Percentiles rank a stretch among this genome's conserved stretches.
phyloP scores from a whole-genome alignment of 2,113 vertebrate genomes.

The Lophura nycthemera region DNA sequence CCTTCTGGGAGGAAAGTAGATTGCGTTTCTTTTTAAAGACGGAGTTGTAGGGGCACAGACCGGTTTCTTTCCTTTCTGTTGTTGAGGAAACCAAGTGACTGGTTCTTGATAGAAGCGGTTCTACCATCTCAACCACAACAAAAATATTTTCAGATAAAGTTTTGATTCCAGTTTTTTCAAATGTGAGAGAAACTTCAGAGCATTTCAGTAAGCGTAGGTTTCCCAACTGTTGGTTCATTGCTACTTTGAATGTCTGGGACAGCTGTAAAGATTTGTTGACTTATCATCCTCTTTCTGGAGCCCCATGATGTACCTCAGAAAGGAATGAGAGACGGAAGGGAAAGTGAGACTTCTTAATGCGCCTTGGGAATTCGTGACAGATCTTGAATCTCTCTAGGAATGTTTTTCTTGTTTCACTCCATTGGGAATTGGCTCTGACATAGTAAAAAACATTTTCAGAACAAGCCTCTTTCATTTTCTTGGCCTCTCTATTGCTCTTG shows the following conservation, averaged over 20 bases:
- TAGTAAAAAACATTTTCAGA: slow-evolving; percentile 59
- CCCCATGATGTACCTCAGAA: background rate
- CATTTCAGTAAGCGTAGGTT: background rate
- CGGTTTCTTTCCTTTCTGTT: background rate
- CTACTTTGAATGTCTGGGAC: background rate
- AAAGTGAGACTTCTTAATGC: slow-evolving; percentile 15
- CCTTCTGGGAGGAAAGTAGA: background rate
- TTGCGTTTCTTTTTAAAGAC: background rate
- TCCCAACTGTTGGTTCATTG: background rate
- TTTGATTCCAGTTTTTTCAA: background rate
- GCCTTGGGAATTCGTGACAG: background rate
- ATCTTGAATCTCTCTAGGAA: slow-evolving; percentile 30
- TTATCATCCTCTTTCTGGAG: background rate
- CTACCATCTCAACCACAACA: background rate
- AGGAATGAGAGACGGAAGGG: slow-evolving; percentile 10
- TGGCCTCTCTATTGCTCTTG: slow-evolving; percentile 55
- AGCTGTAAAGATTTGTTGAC: background rate
- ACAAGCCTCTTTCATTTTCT: slow-evolving; percentile 47
- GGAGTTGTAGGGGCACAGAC: background rate
- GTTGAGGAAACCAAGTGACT: background rate
- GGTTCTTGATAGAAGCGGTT: background rate
- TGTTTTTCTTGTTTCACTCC: slow-evolving; percentile 67
- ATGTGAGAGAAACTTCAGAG: background rate
- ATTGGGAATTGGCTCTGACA: slow-evolving; percentile 48
- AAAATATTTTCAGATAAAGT: background rate